Percentiles rank a stretch among this genome's conserved stretches.
These are phyloP conservation scores for Globia sparganii DNA, from an alignment of 2,888 invertebrate species.

Conservation along the genomic window DNA sequence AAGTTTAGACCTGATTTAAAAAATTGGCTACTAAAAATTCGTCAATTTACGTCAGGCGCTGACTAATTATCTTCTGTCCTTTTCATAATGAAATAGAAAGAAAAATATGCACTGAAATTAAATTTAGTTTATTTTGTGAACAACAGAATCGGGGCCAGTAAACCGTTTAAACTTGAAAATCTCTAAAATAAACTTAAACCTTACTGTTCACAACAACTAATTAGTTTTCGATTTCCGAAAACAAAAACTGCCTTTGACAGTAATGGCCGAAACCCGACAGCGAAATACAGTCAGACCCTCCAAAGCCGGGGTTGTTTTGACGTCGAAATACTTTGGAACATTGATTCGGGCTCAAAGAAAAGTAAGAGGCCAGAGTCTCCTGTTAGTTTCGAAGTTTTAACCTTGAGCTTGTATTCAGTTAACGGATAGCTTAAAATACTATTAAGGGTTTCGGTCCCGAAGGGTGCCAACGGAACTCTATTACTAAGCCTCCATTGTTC, in stretches of 20 bases:
- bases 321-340: constrained; percentile 40
- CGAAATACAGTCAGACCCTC: neutral
- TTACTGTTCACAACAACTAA: neutral
- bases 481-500: no score
- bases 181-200: neutral
- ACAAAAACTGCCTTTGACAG: neutral
- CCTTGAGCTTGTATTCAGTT: constrained; percentile 9
- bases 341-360: constrained; percentile 28
- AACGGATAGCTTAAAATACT: constrained; percentile 1
- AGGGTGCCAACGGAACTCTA: no score
- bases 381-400: constrained; percentile 13
- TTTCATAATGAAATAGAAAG: no score
- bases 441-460: neutral
- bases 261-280: neutral
- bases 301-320: constrained; percentile 10
- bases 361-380: neutral
- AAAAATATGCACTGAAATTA: no score
- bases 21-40: no score
- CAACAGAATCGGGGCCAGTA: no score
- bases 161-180: neutral
- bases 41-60: no score
- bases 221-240: neutral
- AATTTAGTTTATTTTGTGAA: no score
- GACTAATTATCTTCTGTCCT: no score
- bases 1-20: no score